These are phyloP conservation scores for Parotia lawesii DNA, from an alignment of 2,113 vertebrate genomes.

Conservation along the genomic window DNA sequence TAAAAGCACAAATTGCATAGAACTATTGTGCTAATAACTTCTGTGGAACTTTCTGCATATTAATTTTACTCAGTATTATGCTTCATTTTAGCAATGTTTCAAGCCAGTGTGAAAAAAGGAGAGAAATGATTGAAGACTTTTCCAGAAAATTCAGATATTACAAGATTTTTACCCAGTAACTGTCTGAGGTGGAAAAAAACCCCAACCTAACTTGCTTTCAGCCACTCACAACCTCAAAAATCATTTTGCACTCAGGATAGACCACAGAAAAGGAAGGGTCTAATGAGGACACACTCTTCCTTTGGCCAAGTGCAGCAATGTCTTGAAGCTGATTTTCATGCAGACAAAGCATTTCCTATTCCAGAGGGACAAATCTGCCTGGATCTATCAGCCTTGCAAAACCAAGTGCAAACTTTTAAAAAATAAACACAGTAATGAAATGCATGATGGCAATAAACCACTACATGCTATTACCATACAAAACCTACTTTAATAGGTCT, in stretches of 20 bases:
- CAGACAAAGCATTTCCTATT: not conserved
- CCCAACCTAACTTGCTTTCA: not conserved
- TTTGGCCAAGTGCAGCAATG: not conserved
- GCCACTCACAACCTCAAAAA: not conserved
- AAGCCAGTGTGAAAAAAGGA: not conserved
- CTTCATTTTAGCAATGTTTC: not conserved
- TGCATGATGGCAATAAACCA: not conserved
- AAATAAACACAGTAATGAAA: not conserved
- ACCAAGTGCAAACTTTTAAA: not conserved
- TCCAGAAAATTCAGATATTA: not conserved
- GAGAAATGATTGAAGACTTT: not conserved
- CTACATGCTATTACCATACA: not conserved
- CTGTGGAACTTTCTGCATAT: not conserved
- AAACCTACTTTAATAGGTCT: not conserved
- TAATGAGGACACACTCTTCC: not conserved
- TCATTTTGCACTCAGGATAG: not conserved
- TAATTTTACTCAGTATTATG: not conserved
- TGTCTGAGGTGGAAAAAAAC: not conserved
- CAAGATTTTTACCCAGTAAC: not conserved
- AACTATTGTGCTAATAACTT: not conserved
- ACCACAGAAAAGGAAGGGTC: not conserved
- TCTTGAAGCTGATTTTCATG: not conserved
- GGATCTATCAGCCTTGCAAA: not conserved
- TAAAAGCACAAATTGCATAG: not conserved
- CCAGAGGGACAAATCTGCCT: not conserved